phyloP scores from a whole-genome alignment of 1,140 invertebrate genomes.

The Heterodera carotae region DNA sequence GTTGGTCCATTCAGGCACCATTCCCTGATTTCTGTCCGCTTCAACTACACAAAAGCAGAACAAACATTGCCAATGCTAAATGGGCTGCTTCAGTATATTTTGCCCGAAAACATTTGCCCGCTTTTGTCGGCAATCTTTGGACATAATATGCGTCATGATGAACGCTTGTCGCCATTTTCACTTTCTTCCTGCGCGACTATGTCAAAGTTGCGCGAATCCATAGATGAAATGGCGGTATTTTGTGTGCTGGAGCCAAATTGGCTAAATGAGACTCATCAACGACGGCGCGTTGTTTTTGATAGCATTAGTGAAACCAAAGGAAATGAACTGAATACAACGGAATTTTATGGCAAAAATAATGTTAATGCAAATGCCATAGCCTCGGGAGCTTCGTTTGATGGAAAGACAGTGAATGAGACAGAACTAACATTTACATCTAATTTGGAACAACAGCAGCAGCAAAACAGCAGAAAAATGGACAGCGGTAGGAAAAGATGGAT shows the following conservation, averaged over 20 bases:
- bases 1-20: conserved; percentile 54
- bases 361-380: not conserved
- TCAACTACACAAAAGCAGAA: conserved; percentile 49
- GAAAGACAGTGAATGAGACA: not conserved
- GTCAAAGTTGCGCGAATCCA: conserved; percentile 38
- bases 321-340: not conserved
- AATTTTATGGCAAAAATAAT: conserved; percentile 1
- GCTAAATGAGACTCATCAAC: conserved; percentile 35
- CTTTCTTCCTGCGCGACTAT: conserved; percentile 31
- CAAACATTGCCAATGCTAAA: conserved; percentile 50
- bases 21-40: conserved; percentile 55
- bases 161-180: conserved; percentile 35
- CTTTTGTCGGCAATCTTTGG: conserved; percentile 51
- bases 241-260: conserved; percentile 43
- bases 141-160: conserved; percentile 52
- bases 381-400: not conserved
- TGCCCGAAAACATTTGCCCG: conserved; percentile 57
- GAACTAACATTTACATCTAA: not conserved
- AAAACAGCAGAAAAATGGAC: conserved; percentile 22
- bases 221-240: conserved; percentile 39
- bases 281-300: not conserved
- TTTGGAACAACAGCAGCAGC: not conserved
- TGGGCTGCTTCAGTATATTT: conserved; percentile 58
- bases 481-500: conserved; percentile 9
- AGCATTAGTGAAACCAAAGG: not conserved